Evolutionary conservation across 2,888 invertebrate species (phyloP).

Genomic region (Ochropacha duplaris): DNA sequence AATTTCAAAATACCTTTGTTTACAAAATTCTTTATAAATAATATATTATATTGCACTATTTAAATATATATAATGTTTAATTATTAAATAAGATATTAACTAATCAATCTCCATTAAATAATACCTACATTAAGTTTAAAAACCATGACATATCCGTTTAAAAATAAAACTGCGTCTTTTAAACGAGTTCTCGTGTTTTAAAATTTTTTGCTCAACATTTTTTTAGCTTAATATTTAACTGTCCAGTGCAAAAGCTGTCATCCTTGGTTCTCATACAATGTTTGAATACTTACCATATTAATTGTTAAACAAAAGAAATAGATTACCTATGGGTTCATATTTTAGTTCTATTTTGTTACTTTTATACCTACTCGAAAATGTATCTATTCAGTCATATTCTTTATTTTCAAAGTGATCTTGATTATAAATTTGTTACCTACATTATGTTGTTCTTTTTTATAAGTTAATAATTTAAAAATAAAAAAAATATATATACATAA

Average conservation of each 20-base stretch:
- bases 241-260: too few species aligned
- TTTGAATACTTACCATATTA: neutral
- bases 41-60: neutral
- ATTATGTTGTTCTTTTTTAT: conserved; percentile 22
- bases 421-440: conserved; percentile 40
- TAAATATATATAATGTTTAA: neutral
- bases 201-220: too few species aligned
- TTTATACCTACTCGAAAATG: conserved; percentile 43
- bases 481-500: conserved; percentile 30
- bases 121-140: neutral
- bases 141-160: conserved; percentile 14
- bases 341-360: conserved; percentile 42
- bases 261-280: too few species aligned
- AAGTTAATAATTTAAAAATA: conserved; percentile 19
- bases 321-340: neutral
- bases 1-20: too few species aligned
- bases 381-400: conserved; percentile 50
- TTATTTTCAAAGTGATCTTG: conserved; percentile 45
- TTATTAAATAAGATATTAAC: neutral
- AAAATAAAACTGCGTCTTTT: neutral
- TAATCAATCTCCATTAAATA: neutral
- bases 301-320: neutral
- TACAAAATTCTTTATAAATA: neutral
- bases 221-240: too few species aligned
- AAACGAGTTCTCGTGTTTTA: too few species aligned